Percentiles rank a stretch among this genome's conserved stretches.
Conservation (phyloP, 2,797 vertebrate genomes). For the Otolemur crassicaudatus region DNA sequence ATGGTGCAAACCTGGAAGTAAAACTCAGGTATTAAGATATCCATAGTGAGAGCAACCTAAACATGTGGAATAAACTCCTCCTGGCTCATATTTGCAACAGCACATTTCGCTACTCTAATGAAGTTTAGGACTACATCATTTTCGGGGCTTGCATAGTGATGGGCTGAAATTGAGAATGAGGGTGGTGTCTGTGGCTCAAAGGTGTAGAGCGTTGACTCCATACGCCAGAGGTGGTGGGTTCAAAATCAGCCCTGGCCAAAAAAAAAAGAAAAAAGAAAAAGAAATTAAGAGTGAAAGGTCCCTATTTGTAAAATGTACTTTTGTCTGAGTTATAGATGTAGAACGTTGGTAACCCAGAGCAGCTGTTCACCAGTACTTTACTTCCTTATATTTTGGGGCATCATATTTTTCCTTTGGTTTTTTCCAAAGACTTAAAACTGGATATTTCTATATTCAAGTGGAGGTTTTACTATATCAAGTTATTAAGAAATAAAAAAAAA, state of each 20-base stretch:
- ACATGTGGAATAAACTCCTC: background rate
- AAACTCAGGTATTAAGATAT: background rate
- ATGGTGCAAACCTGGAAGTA: background rate
- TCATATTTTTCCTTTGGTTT: slow-evolving; percentile 77
- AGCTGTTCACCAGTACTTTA: slow-evolving; percentile 58
- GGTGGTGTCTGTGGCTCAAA: too few species aligned
- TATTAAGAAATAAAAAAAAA: slow-evolving; percentile 66
- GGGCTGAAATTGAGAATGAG: background rate
- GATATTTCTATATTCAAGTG: slow-evolving; percentile 80
- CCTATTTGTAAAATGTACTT: slow-evolving; percentile 38
- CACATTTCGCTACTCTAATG: background rate
- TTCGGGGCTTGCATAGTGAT: background rate
- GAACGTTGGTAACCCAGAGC: slow-evolving; percentile 57
- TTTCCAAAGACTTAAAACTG: slow-evolving; percentile 80
- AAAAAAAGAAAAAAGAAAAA: too few species aligned
- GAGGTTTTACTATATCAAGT: slow-evolving; percentile 76
- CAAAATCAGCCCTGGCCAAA: too few species aligned
- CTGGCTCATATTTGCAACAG: background rate
- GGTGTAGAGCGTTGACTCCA: too few species aligned
- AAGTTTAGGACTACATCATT: background rate
- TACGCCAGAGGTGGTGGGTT: too few species aligned
- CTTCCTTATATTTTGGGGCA: slow-evolving; percentile 61
- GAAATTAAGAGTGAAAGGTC: background rate
- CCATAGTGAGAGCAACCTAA: background rate
- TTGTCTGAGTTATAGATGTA: slow-evolving; percentile 72